Evolutionary conservation across 2,797 vertebrate genomes (phyloP).

Genomic region (Molossus molossus): DNA sequence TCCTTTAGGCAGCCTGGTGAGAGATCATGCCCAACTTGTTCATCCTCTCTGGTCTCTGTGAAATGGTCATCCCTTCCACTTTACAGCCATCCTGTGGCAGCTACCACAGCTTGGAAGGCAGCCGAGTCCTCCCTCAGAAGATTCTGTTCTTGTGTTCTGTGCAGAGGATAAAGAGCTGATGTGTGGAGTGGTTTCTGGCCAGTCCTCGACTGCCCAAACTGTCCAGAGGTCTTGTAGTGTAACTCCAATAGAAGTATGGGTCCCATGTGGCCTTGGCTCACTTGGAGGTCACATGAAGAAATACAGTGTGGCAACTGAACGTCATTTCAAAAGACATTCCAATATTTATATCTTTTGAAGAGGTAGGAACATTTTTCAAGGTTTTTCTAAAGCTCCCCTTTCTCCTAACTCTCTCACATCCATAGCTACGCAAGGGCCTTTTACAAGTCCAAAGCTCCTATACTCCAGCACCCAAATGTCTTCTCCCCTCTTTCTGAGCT

Average conservation of each 20-base stretch:
- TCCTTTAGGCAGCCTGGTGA: not conserved
- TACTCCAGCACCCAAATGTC: not conserved
- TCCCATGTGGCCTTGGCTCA: not conserved
- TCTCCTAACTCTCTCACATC: not conserved
- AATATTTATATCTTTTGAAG: constrained; percentile 49
- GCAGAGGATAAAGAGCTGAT: not conserved
- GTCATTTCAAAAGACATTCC: constrained; percentile 4
- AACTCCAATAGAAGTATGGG: not conserved
- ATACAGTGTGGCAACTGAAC: constrained; percentile 7
- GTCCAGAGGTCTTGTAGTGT: not conserved
- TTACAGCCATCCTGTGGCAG: not conserved
- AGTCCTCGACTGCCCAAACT: not conserved
- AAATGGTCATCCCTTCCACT: not conserved
- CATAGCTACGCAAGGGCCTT: not conserved
- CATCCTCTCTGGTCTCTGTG: not conserved
- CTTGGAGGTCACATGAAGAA: not conserved
- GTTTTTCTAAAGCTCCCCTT: not conserved
- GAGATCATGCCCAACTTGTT: not conserved
- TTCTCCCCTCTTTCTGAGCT: not conserved
- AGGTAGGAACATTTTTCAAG: not conserved
- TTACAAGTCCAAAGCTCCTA: not conserved
- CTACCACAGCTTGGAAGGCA: not conserved
- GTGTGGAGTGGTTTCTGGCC: not conserved
- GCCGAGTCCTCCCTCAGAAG: not conserved
- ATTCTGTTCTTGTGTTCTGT: not conserved